A percentile compares a stretch with the other conserved stretches of the same genome.
These are phyloP conservation scores for Gymnosoma rotundatum DNA, from an alignment of 2,888 invertebrate genomes.

Conservation along the genomic window DNA sequence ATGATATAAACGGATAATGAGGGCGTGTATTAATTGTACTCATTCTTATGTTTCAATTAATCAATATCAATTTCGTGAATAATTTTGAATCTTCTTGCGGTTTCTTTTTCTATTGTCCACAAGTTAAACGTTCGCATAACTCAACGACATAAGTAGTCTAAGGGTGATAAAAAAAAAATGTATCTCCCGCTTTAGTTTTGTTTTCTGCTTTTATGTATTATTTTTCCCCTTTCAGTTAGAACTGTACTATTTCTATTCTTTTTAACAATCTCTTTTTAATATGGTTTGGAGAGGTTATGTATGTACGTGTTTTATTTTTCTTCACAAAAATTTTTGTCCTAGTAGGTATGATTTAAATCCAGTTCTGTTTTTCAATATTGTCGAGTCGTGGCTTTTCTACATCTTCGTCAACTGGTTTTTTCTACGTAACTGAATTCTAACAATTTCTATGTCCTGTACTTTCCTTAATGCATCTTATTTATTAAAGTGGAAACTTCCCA, in stretches of 20 bases:
- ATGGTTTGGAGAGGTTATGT: no score
- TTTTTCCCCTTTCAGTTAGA: conserved; percentile 24
- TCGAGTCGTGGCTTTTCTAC: no score
- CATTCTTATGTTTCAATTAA: conserved; percentile 1
- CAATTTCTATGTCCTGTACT: background rate
- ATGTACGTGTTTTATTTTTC: no score
- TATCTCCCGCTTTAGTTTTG: conserved; percentile 44
- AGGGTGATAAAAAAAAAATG: no score
- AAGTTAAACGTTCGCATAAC: conserved; percentile 48
- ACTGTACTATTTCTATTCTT: no score
- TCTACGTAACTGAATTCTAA: background rate
- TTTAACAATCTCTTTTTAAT: no score
- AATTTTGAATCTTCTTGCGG: conserved; percentile 52
- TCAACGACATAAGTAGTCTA: no score
- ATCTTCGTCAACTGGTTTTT: background rate
- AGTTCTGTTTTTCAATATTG: background rate
- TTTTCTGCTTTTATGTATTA: conserved; percentile 61
- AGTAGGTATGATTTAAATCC: background rate
- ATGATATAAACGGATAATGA: conserved; percentile 10
- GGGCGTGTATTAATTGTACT: background rate
- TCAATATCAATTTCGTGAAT: conserved; percentile 56
- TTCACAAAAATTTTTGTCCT: background rate
- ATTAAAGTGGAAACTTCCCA: background rate
- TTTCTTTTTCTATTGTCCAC: conserved; percentile 56
- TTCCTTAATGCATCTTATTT: background rate